Base-by-base conservation (phyloP, 1,140 invertebrate genomes). In the Neodiprion fabricii region DNA sequence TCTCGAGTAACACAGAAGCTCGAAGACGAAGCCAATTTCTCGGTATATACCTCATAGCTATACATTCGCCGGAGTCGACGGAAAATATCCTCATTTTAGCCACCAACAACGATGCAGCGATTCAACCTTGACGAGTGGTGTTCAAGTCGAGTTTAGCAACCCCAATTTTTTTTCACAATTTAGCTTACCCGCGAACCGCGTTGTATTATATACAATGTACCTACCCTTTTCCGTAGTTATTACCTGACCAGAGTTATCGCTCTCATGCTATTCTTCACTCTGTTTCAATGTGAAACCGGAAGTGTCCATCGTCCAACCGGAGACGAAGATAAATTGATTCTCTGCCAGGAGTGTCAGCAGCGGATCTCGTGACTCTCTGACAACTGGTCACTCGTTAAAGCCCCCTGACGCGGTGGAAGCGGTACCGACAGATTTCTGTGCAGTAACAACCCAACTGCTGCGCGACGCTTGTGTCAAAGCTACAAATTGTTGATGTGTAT, bases 241-340 rank as follows among this genome's bases (percentile, higher is more conserved):
- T 40, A 40, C 28, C 28, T 40, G 28, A 40, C 28, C 28, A 40
- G 28, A 40, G 28, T 40, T 40, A 40, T 40, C 5, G 28, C 28
- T 40, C 28, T 40, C 28, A 40, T 40, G 28, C 5, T 40, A 40
- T 40, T 40, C 28, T 40, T 40, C 28, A 40, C 28, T 40, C 28
- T 4, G 28, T 40, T 40, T 40, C 28, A 17, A 61, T 14, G 9
- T 61, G 53, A 61, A 61, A 61, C 8, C 53, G 53, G 53, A 61
- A 61, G 53, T 17, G 28, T 40, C 28, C 28, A 40, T 40, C 28
- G 2, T 11, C 53, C 0, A 12, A 61, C n/a, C 53, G 53, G 53
- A 61, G 53, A 61, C 53, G 53, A 61, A 61, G 53, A 61, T 61
- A 61, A 61, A 61, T 61, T 61, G 53, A 61, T 61, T 61, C 11